Evolutionary conservation across 1,140 invertebrate species (phyloP), one percentile per base, ranked within the genome.

Genomic region (Drosophila nasuta): DNA sequence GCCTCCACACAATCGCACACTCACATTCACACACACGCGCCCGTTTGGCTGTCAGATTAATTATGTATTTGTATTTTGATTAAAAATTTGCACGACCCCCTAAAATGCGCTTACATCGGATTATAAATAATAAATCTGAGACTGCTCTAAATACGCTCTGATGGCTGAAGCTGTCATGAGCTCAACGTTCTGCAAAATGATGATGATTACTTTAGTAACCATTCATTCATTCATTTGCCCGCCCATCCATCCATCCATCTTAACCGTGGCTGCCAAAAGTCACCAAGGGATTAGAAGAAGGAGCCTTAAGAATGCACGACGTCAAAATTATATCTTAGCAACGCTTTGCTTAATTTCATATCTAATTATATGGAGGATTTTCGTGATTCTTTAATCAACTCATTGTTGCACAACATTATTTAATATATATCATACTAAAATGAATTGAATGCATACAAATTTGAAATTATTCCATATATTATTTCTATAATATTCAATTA

Each of bases 1-100:
- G 82, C 67, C 58, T n/a, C 30, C 5, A 0, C 25, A 3, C 3
- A 13, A 25, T 25, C 28, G 15, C 49, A 49, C 48, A 49, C 8
- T 15, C 17, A 49, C 48, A 73, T 10, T 8, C 49, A 33, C 13
- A 13, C 11, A 43, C 11, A 13, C 11, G n/a, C 28, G 25, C 30
- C 30, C 13, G 51, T n/a, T 48, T 38, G 68, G 11, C 49, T 54
- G 43, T 41, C 62, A 78, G 33, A 81, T 85, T 69, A 85, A 85
- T 85, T 62, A 81, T 78, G 28, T 30, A 81, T 63, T 56, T 49
- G 75, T 57, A 75, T 71, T 81, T 85, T 86, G 82, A 77, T 78
- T 81, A 58, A 77, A 78, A 69, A 74, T 80, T 54, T 59, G 5
- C 11, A 30, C 25, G 25, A n/a, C 15, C 33, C 71, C 7, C 59